Evolutionary conservation across 2,113 vertebrate species (phyloP).

Genomic region (Haplochromis burtoni): DNA sequence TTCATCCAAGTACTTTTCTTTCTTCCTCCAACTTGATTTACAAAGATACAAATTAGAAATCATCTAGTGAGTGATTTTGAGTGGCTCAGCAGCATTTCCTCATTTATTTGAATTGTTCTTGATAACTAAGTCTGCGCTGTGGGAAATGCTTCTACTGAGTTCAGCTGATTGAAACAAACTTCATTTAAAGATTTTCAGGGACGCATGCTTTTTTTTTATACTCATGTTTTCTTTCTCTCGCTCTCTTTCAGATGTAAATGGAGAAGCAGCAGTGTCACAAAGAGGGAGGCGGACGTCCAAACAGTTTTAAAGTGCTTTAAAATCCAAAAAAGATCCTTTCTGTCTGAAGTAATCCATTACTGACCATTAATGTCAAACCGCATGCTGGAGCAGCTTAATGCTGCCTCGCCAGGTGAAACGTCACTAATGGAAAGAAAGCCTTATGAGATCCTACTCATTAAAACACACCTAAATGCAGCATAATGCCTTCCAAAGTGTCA

Average conservation of each 20-base stretch:
- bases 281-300: slow-evolving; percentile 18
- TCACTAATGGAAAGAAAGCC: slow-evolving; percentile 65
- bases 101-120: background rate
- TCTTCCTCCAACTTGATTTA: background rate
- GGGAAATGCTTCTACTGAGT: background rate
- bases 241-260: slow-evolving; percentile 67
- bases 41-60: background rate
- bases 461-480: slow-evolving; percentile 76
- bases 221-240: background rate
- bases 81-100: background rate
- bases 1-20: background rate
- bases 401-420: slow-evolving; percentile 66
- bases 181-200: background rate
- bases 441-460: slow-evolving; percentile 62
- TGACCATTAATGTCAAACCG: slow-evolving; percentile 70
- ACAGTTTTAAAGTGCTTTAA: slow-evolving; percentile 13
- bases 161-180: background rate
- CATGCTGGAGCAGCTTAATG: slow-evolving; percentile 72
- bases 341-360: slow-evolving; percentile 41
- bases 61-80: background rate
- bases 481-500: slow-evolving; percentile 98
- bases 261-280: slow-evolving; percentile 35
- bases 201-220: background rate
- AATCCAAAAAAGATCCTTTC: slow-evolving; percentile 36
- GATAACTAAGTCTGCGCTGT: background rate